These are phyloP conservation scores for Edolisoma coerulescens DNA, from an alignment of 2,113 vertebrate species.

Conservation along the genomic window DNA sequence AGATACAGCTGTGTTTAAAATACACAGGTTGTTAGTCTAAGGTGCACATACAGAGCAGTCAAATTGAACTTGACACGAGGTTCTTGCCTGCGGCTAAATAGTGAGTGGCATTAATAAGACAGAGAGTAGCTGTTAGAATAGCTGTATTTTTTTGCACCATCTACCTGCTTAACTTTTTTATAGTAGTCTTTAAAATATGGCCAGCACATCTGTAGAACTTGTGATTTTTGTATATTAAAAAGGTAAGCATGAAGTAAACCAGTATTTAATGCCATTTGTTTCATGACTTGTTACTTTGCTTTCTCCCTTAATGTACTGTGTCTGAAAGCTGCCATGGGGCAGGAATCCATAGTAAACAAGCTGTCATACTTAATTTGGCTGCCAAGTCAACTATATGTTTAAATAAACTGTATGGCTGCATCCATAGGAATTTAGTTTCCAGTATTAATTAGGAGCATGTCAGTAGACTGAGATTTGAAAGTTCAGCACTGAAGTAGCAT, in stretches of 20 bases:
- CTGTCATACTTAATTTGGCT: conserved; percentile 25
- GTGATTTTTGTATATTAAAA: not conserved
- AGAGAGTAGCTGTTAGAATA: not conserved
- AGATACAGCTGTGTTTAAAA: not conserved
- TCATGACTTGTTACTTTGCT: not conserved
- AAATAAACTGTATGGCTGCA: not conserved
- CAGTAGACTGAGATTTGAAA: not conserved
- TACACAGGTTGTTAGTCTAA: not conserved
- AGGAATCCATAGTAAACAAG: conserved; percentile 19
- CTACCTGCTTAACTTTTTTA: not conserved
- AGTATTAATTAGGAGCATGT: not conserved
- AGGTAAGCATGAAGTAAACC: not conserved
- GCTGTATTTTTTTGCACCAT: not conserved
- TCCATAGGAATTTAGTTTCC: not conserved
- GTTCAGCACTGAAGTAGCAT: not conserved
- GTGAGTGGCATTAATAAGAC: not conserved
- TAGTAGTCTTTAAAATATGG: not conserved
- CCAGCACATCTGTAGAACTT: not conserved
- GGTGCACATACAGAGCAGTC: not conserved
- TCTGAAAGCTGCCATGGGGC: conserved; percentile 24
- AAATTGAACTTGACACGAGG: not conserved
- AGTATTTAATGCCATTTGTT: not conserved
- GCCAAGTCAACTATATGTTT: not conserved
- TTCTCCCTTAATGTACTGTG: conserved; percentile 1
- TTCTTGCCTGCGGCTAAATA: not conserved